Base-by-base conservation (phyloP, 2,888 invertebrate genomes). In the Amblyjoppa proteus region DNA sequence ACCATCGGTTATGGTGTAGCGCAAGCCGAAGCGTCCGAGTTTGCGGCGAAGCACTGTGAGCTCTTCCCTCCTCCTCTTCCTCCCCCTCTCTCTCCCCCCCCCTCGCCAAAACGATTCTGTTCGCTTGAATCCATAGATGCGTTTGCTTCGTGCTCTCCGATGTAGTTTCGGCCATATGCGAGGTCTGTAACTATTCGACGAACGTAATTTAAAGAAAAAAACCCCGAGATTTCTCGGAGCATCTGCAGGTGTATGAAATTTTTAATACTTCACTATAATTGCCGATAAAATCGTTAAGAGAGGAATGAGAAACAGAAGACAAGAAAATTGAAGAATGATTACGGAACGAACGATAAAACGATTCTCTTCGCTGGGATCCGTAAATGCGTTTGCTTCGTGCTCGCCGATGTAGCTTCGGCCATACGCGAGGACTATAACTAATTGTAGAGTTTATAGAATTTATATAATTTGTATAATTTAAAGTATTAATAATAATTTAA, bases 1-100 rank as follows among this genome's bases (percentile, higher is more conserved):
- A 84, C 80, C 83, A 84, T 82, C 79, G 83, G 82, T 81, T 84
- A 75, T 81, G 79, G 85, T 81, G 66, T 80, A 75, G 68, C 78
- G 64, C 64, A 75, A 79, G 45, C 51, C 51, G 70, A 70, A 80
- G 71, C 56, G 25, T 51, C 69, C 68, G 79, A 76, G 49, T 41
- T 53, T 53, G 61, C 80, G 58, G 69, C 78, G 76, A 68, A 34
- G 13, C 13, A 64, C 31, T 16, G 28, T 6, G 31, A 25, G 49
- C 41, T 34, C 45, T 71, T 64, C 28, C 56, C 20, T 53, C 38
- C 34, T 5, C 66, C 25, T 56, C 25, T 20, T 5, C 56, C 20
- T n/a, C 38, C n/a, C 0, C 66, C 28, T 56, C 56, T 61, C n/a
- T 53, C n/a, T 51, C 34, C 31, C 1, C 13, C 11, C 13, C 1